Conservation (phyloP, 2,888 invertebrate genomes). For the Leuctra nigra region DNA sequence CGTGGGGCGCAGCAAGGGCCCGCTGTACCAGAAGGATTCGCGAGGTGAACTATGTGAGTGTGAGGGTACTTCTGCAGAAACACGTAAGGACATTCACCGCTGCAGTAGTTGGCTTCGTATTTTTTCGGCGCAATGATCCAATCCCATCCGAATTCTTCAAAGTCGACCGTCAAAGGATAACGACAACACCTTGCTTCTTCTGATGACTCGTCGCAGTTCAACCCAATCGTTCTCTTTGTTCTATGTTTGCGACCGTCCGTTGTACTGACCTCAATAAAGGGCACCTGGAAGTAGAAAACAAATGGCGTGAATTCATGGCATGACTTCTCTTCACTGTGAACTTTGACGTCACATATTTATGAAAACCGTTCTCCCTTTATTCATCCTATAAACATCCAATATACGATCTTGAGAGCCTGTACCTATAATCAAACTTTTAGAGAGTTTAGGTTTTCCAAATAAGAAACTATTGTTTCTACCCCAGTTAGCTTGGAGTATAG, state of each 20-base stretch:
- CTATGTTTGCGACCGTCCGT: conserved; percentile 52
- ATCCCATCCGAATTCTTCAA: conserved; percentile 94
- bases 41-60: conserved; percentile 79
- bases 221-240: conserved; percentile 68
- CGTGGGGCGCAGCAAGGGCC: conserved; percentile 92
- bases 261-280: conserved; percentile 53
- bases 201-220: conserved; percentile 76
- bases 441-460: too few relatives aligned
- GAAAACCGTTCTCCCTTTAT: too few relatives aligned
- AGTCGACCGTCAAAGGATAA: conserved; percentile 88
- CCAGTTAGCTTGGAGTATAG: too few relatives aligned
- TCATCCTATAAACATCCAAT: too few relatives aligned
- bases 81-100: conserved; percentile 87
- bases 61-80: conserved; percentile 82
- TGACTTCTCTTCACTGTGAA: too few relatives aligned
- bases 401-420: too few relatives aligned
- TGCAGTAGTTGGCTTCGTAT: conserved; percentile 94
- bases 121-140: conserved; percentile 95
- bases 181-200: conserved; percentile 86
- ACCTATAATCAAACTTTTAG: too few relatives aligned
- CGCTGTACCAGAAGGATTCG: conserved; percentile 65
- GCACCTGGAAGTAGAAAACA: conserved; percentile 43
- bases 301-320: neutral
- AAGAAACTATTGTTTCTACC: too few relatives aligned
- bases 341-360: too few relatives aligned